Conservation (phyloP, 2,888 invertebrate genomes). For the Drosophila lacicola region DNA sequence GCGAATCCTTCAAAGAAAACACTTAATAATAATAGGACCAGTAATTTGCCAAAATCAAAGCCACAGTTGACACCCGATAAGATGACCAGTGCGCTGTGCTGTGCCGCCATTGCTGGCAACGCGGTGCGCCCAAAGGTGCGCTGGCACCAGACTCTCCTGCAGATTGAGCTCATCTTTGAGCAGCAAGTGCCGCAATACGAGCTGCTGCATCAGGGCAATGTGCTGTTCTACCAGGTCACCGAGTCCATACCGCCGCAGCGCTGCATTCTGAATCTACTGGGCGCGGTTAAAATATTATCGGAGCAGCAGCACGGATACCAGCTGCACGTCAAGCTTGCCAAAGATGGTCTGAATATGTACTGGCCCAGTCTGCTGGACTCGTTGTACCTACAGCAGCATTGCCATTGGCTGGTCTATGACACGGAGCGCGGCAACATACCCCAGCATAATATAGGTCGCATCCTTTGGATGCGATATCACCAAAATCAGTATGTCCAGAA, state of each 20-base stretch:
- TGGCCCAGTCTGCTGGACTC: constrained; percentile 62
- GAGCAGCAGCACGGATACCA: constrained; percentile 52
- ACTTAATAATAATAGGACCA: background rate
- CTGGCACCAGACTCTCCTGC: constrained; percentile 50
- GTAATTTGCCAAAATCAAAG: background rate
- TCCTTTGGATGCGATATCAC: constrained; percentile 38
- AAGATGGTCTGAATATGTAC: constrained; percentile 8
- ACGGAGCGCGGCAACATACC: constrained; percentile 18
- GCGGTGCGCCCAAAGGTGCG: constrained; percentile 53
- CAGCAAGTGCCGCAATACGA: constrained; percentile 56
- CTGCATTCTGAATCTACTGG: constrained; percentile 51
- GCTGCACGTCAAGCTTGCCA: constrained; percentile 55
- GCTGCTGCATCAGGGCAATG: constrained; percentile 21
- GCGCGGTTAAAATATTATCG: constrained; percentile 45
- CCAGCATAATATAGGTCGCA: background rate
- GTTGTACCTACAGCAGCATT: constrained; percentile 37
- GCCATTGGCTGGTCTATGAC: constrained; percentile 59
- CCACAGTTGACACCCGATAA: background rate
- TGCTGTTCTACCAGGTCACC: constrained; percentile 40
- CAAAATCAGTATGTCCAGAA: background rate
- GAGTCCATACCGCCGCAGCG: constrained; percentile 48
- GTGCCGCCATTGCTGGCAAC: background rate
- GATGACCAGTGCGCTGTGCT: constrained; percentile 11
- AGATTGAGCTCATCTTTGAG: constrained; percentile 51
- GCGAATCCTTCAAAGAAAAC: too few species aligned